Conservation (phyloP, 2,797 vertebrate genomes). For the Anomalospiza imberbis region DNA sequence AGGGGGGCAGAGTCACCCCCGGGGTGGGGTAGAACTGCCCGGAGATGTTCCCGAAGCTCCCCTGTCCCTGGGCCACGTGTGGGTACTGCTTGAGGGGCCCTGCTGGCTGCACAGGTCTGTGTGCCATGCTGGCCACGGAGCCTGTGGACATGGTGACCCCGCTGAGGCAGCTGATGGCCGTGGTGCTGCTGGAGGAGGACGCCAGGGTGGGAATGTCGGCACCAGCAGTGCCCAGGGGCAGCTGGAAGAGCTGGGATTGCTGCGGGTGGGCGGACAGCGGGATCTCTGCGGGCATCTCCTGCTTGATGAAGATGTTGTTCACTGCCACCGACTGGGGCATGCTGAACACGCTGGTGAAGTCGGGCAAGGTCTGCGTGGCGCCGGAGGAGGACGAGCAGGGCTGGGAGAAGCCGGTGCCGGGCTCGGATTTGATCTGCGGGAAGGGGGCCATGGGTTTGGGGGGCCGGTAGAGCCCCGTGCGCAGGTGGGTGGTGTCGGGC, state of each 20-base stretch:
- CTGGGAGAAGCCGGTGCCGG: slow-evolving; percentile 74
- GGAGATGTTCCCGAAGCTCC: slow-evolving; percentile 1
- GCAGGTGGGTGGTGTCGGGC: slow-evolving; percentile 85
- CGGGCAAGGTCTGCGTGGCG: slow-evolving; percentile 80
- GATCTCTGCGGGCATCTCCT: slow-evolving; percentile 73
- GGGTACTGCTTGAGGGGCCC: slow-evolving; percentile 73
- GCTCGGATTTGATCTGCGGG: slow-evolving; percentile 83
- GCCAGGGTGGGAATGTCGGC: slow-evolving; percentile 75
- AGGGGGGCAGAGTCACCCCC: slow-evolving; percentile 86
- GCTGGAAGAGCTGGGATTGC: slow-evolving; percentile 83
- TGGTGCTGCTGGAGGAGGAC: slow-evolving; percentile 62
- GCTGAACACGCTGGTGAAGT: slow-evolving; percentile 92
- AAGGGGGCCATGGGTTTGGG: slow-evolving; percentile 54
- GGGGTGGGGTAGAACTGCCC: slow-evolving; percentile 73
- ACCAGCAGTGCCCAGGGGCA: slow-evolving; percentile 66
- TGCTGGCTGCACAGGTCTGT: neutral
- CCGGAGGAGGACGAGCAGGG: slow-evolving; percentile 65
- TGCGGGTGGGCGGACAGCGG: slow-evolving; percentile 78
- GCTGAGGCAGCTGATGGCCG: slow-evolving; percentile 81
- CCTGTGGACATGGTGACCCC: slow-evolving; percentile 67
- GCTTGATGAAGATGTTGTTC: slow-evolving; percentile 87
- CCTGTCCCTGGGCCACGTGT: slow-evolving; percentile 53
- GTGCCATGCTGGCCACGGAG: slow-evolving; percentile 42
- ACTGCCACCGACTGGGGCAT: slow-evolving; percentile 79
- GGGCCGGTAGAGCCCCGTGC: slow-evolving; percentile 85